phyloP scores from a whole-genome alignment of 2,797 vertebrate genomes.

The Hirundo rustica region DNA sequence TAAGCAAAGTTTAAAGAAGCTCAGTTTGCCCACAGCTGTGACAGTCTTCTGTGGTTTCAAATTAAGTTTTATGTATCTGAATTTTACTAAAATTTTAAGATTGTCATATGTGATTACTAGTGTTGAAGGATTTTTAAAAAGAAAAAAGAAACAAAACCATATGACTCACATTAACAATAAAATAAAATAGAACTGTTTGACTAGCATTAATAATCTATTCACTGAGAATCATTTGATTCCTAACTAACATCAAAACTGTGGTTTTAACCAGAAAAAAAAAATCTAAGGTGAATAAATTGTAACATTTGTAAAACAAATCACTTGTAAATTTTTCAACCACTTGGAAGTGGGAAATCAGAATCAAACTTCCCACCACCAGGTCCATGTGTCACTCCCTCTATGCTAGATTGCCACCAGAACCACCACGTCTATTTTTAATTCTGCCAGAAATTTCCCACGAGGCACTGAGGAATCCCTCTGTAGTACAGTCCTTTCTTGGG shows the following conservation, averaged over 20 bases:
- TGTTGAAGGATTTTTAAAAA: not conserved
- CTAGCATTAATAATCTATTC: not conserved
- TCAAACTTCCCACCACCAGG: not conserved
- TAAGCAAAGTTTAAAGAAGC: not conserved
- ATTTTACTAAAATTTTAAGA: not conserved
- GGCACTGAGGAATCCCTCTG: not conserved
- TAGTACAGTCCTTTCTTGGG: not conserved
- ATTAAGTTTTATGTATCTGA: not conserved
- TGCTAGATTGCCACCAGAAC: not conserved
- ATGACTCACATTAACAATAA: not conserved
- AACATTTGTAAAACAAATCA: not conserved
- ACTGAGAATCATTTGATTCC: not conserved
- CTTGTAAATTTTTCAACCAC: not conserved
- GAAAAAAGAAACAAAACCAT: not conserved
- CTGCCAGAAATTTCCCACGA: not conserved
- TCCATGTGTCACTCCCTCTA: rapidly evolving
- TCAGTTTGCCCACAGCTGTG: not conserved
- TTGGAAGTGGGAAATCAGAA: not conserved
- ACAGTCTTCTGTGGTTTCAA: not conserved
- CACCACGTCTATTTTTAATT: not conserved
- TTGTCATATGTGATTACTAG: not conserved
- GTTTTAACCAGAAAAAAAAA: not conserved
- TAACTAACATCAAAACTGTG: not conserved
- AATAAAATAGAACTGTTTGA: not conserved
- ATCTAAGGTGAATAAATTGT: not conserved